Evolutionary conservation across 64 coral and sea anemone genomes (phyloP), one percentile per base, ranked within the genome.

Genomic region (Pocillopora verrucosa): DNA sequence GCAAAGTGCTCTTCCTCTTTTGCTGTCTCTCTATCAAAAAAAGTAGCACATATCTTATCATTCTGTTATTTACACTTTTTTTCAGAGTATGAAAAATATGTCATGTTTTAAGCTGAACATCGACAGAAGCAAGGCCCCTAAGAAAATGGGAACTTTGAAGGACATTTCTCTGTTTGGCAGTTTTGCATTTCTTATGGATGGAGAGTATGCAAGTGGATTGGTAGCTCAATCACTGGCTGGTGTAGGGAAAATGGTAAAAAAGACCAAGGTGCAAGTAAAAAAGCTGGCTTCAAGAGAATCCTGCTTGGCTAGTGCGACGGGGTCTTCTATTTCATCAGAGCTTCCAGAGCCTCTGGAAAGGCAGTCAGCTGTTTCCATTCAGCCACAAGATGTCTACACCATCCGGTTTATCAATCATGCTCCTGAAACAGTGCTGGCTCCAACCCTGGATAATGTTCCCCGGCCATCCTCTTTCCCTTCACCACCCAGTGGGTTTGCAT

Each of bases 101-200:
- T 59, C 20, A 12, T 87, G 84, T 70, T n/a, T 9, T 15, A 73
- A 87, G 26, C 51, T 87, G 13, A 11, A 11, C 6, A 87, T 74
- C 34, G 75, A 79, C 11, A 30, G 87, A 1, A n/a, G 15, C 16
- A 73, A 91, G 59, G 89, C 89, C 0, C 80, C 89, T 16, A 74
- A 56, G 16, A 72, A 72, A 57, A 36, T 91, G 4, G 80, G 89
- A 16, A 91, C 89, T 10, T 70, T 91, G 24, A 91, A 91, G 68
- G 80, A 91, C 37, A 91, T 91, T 5, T 91, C 89, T 16, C 67
- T 83, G 3, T 72, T 73, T 73, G 89, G 64, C 0, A 83, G 36
- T 17, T 90, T 82, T 56, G 75, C 22, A 20, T 90, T 90, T 59
- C 89, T 79, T 17, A 74, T 30, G 2, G 37, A 58, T 60, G 73